Evolutionary conservation across 1,140 invertebrate species (phyloP).

Genomic region (Pseudomyrmex concolor): DNA sequence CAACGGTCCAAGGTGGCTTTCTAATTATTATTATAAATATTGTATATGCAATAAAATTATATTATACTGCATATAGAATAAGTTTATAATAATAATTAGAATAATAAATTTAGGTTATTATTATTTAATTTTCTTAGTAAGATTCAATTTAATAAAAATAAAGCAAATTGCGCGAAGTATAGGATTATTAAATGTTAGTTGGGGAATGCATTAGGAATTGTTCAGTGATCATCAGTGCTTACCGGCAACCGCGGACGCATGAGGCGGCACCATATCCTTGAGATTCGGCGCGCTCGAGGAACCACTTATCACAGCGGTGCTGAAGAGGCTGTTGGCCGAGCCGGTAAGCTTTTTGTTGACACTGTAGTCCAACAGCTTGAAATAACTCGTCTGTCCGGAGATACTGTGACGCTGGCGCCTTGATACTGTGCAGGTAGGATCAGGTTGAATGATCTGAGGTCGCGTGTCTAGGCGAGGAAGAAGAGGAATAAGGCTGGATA

Average conservation of each 20-base stretch:
- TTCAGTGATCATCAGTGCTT: slow-evolving; percentile 75
- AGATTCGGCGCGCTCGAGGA: slow-evolving; percentile 96
- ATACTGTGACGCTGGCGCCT: slow-evolving; percentile 96
- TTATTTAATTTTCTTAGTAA: no score
- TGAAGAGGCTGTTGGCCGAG: slow-evolving; percentile 93
- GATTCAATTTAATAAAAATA: neutral
- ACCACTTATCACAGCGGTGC: slow-evolving; percentile 96
- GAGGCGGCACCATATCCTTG: slow-evolving; percentile 92
- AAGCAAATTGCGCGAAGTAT: neutral
- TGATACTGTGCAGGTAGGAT: slow-evolving; percentile 86
- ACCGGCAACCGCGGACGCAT: slow-evolving; percentile 90
- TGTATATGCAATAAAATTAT: no score
- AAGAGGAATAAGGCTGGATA: slow-evolving; percentile 80
- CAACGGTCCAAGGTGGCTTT: no score
- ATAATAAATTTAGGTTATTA: no score
- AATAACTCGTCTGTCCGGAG: slow-evolving; percentile 96
- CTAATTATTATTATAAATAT: no score
- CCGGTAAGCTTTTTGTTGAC: slow-evolving; percentile 89
- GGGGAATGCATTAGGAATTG: neutral
- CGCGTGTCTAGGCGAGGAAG: slow-evolving; percentile 83
- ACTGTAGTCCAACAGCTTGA: slow-evolving; percentile 92
- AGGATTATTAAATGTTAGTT: neutral
- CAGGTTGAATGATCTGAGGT: slow-evolving; percentile 86
- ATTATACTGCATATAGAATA: no score
- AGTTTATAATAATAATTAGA: no score